Conservation (phyloP, 2,888 invertebrate genomes). For the Psylliodes chrysocephalus region DNA sequence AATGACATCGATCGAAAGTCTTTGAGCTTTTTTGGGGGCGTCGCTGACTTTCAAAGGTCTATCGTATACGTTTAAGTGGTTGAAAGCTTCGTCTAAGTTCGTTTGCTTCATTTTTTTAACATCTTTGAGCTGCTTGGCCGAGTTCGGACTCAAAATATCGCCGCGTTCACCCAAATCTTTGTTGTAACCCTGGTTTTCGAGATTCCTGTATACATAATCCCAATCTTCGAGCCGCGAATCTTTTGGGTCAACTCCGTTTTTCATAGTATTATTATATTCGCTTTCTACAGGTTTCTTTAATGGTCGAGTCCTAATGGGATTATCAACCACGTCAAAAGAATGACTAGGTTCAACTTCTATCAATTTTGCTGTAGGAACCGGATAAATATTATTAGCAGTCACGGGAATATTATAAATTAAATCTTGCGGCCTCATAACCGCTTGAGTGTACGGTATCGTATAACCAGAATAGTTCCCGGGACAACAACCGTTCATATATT, state of each 20-base stretch:
- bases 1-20: conserved; percentile 21
- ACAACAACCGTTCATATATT: conserved; percentile 49
- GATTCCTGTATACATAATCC: conserved; percentile 82
- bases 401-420: conserved; percentile 36
- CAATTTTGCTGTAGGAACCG: conserved; percentile 75
- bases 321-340: conserved; percentile 56
- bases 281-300: conserved; percentile 31
- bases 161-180: conserved; percentile 75
- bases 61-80: conserved; percentile 67
- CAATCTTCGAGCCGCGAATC: conserved; percentile 72
- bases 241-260: conserved; percentile 29
- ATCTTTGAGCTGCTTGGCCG: conserved; percentile 61
- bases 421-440: conserved; percentile 62
- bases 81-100: conserved; percentile 69
- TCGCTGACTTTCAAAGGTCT: conserved; percentile 68
- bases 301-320: conserved; percentile 22
- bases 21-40: conserved; percentile 57
- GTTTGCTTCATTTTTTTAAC: conserved; percentile 67
- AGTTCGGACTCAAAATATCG: conserved; percentile 68
- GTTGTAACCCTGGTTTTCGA: conserved; percentile 78
- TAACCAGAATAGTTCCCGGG: conserved; percentile 48
- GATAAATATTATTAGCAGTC: conserved; percentile 60
- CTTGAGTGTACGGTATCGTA: conserved; percentile 43
- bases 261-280: conserved; percentile 28
- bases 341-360: conserved; percentile 72